Conservation (phyloP, 2,113 vertebrate species). For the Tenebrosternarchus preto region DNA sequence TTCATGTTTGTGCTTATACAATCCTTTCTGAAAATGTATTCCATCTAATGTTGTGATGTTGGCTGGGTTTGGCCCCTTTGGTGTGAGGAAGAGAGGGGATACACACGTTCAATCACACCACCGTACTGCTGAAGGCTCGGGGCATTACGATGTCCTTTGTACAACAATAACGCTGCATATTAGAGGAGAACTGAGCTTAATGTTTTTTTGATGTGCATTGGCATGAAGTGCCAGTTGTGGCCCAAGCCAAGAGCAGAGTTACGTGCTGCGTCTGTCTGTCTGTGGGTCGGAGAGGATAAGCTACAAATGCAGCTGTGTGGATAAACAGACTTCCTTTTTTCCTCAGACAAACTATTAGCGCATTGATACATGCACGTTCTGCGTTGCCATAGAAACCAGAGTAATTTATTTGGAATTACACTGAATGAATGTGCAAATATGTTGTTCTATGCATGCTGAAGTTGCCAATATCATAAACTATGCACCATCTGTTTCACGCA, state of each 20-base stretch:
- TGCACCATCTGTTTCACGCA: too few species aligned
- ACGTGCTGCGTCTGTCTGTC: neutral
- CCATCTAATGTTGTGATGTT: too few species aligned
- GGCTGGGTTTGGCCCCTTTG: too few species aligned
- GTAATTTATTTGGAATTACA: slow-evolving; percentile 5
- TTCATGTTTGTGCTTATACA: neutral
- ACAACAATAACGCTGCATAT: too few species aligned
- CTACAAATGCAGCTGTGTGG: slow-evolving; percentile 16
- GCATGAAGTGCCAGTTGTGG: too few species aligned
- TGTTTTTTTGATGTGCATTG: neutral
- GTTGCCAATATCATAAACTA: too few species aligned
- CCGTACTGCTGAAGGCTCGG: too few species aligned
- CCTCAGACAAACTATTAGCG: neutral
- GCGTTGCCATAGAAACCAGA: slow-evolving; percentile 26
- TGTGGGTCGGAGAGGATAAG: neutral
- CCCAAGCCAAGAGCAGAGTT: neutral
- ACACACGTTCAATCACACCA: too few species aligned
- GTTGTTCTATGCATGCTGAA: neutral
- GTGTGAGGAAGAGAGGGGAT: too few species aligned
- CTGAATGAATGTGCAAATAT: neutral
- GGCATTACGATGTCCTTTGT: too few species aligned
- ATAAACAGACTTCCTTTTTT: slow-evolving; percentile 15
- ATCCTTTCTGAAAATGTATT: neutral
- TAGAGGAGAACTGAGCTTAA: too few species aligned
- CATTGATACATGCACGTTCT: neutral